phyloP scores from a whole-genome alignment of 1,140 invertebrate genomes.

The Campodea augens region DNA sequence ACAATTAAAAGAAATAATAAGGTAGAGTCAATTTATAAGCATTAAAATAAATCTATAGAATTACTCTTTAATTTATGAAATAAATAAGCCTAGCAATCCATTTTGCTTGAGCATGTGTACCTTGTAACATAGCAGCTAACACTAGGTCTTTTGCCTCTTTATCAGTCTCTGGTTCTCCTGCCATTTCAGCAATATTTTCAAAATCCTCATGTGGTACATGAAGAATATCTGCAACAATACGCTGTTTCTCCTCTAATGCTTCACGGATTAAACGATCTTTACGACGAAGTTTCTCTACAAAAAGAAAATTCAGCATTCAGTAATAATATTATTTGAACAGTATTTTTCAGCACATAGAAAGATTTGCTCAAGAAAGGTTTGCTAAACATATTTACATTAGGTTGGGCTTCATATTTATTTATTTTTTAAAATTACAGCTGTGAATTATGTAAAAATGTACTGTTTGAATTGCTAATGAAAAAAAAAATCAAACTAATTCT shows the following conservation, averaged over 20 bases:
- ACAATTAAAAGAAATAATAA: background rate
- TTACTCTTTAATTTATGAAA: too few relatives aligned
- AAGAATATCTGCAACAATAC: conserved; percentile 51
- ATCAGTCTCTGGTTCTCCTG: conserved; percentile 24
- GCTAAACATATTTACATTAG: too few relatives aligned
- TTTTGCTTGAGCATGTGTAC: conserved; percentile 21
- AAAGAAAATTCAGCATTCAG: conserved; percentile 11
- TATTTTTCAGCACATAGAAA: background rate
- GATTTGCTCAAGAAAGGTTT: background rate
- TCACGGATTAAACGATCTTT: conserved; percentile 48
- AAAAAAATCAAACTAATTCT: too few relatives aligned
- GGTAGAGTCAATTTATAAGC: background rate
- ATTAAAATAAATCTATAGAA: background rate
- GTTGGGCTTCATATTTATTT: too few relatives aligned
- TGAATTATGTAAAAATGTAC: too few relatives aligned
- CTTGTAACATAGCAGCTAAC: conserved; percentile 47
- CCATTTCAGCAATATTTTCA: conserved; percentile 41
- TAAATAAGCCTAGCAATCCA: too few relatives aligned
- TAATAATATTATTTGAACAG: background rate
- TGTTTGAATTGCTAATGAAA: too few relatives aligned
- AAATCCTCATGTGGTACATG: conserved; percentile 50
- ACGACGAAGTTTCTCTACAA: conserved; percentile 43
- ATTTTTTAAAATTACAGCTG: too few relatives aligned
- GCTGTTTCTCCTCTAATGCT: conserved; percentile 51
- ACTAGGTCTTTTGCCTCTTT: conserved; percentile 48